Base-by-base conservation (phyloP, 2,797 vertebrate genomes). In the Hoplostethus atlanticus region DNA sequence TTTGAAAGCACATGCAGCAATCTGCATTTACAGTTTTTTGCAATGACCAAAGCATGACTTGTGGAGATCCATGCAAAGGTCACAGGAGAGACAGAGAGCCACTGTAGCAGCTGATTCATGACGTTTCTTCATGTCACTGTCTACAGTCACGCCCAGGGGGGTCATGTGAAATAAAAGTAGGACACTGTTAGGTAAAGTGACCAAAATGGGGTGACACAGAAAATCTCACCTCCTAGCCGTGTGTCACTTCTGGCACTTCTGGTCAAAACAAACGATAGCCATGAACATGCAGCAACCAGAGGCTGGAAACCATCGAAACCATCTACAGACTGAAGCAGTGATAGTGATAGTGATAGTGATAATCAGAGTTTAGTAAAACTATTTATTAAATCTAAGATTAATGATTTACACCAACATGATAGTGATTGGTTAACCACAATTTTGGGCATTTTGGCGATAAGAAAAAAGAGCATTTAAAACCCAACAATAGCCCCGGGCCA, bases 31-130 rank as follows among this genome's bases (percentile, higher is more conserved):
- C 16, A 25, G 40, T 46, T 54, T 21, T 16, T 46, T 46, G 17
- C 25, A 51, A 68, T 5, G 66, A 42, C 40, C 4, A 25, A 63
- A 62, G 30, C 34, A 10, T 71, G 76, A 69, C 62, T 36, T 64
- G 64, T 13, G 51, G 53, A 65, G 57, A 54, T 53, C n/a, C 4
- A 3, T 42, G 9, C 7, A 64, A 77, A 70, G 34, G 68, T 67
- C 52, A 31, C 60, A 34, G 44, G 28, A 7, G n/a, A 0, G 65
- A 51, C 44, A 59, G 12, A 5, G 42, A 51, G 36, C 31, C 28
- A 56, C 62, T 50, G 40, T 25, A 77, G 76, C 72, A 54, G 61
- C 48, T 70, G 71, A 88, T 73, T 77, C 73, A 84, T 85, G 57
- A 55, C 40, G 17, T 64, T 61, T 72, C 28, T 60, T 81, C 54